phyloP scores from a whole-genome alignment of 2,113 vertebrate genomes.

The Halichoeres trimaculatus region DNA sequence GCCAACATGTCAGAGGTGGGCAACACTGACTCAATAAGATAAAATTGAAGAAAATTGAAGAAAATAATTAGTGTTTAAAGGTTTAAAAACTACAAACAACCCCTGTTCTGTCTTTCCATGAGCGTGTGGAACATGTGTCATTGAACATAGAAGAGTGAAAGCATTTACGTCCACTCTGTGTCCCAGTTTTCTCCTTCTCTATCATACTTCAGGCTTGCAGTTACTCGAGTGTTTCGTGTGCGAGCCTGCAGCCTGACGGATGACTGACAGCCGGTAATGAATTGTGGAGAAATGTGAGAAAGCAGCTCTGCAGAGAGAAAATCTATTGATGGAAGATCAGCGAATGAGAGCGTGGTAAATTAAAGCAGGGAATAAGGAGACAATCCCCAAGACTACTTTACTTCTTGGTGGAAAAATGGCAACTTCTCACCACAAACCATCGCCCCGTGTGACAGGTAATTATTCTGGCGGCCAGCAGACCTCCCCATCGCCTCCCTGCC shows the following conservation, averaged over 20 bases:
- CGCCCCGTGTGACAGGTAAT: slow-evolving; percentile 77
- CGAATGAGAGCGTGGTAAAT: slow-evolving; percentile 56
- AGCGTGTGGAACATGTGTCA: background rate
- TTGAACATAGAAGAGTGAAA: background rate
- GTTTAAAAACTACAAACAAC: background rate
- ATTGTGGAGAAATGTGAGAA: slow-evolving; percentile 57
- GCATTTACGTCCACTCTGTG: background rate
- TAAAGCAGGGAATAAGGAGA: slow-evolving; percentile 48
- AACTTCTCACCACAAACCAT: slow-evolving; percentile 57
- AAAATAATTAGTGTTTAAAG: background rate
- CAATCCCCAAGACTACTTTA: slow-evolving; percentile 65
- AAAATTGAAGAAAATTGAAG: background rate
- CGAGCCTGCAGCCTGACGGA: slow-evolving; percentile 9
- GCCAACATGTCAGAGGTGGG: background rate
- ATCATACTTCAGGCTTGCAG: slow-evolving; percentile 20
- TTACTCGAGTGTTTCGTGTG: slow-evolving; percentile 36
- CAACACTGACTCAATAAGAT: background rate
- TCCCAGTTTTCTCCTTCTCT: slow-evolving; percentile 11
- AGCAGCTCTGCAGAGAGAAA: slow-evolving; percentile 77
- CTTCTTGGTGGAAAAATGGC: slow-evolving; percentile 68
- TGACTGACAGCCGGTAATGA: slow-evolving; percentile 66
- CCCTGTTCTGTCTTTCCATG: background rate
- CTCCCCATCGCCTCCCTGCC: slow-evolving; percentile 53
- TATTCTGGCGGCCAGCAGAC: slow-evolving; percentile 69
- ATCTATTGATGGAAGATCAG: slow-evolving; percentile 39